Evolutionary conservation across 2,113 vertebrate species (phyloP), one percentile per base, ranked within the genome.

Genomic region (Emydura subglobosa): DNA sequence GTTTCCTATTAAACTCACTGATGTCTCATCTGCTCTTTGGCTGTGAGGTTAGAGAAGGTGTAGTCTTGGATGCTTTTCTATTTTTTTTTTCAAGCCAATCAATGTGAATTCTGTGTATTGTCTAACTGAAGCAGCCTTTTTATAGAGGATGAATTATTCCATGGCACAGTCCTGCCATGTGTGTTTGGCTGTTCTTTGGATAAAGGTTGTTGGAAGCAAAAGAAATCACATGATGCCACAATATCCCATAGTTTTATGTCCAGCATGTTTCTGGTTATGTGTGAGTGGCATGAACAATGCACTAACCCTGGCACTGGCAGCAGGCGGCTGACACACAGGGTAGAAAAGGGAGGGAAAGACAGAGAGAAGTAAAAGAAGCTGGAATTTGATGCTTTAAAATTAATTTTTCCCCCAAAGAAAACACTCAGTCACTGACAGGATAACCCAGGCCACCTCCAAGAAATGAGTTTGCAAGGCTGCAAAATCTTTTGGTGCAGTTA

Each of bases 91-190:
- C 31, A 57, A 80, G 92, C 61, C 57, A 79, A 80, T 53, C 31
- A 78, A 93, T 82, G 79, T 61, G 76, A 95, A 93, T 51, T 87
- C 65, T 82, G 24, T 85, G 81, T 44, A 78, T 47, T 83, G 65
- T 81, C 79, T 50, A 92, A 59, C 83, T 95, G 83, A 89, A 96
- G 91, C 2, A 59, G 54, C 3, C 76, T 94, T 96, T 95, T 95
- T 89, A 88, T 92, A 90, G 93, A 86, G 88, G 10, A 65, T 95
- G 81, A 95, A 11, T 78, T 78, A 21, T 78, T 44, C 74, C 42
- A 14, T 47, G 24, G 24, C 42, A 3, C n/a, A 74, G 47, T 74
- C 80, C 65, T 92, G 61, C 65, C 1, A 0, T 5, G 1, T 59
- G 19, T 85, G 50, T 90, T 92, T 84, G 91, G 68, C 88, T 93